phyloP scores from a whole-genome alignment of 2,888 invertebrate species.

The Melinaea marsaeus region DNA sequence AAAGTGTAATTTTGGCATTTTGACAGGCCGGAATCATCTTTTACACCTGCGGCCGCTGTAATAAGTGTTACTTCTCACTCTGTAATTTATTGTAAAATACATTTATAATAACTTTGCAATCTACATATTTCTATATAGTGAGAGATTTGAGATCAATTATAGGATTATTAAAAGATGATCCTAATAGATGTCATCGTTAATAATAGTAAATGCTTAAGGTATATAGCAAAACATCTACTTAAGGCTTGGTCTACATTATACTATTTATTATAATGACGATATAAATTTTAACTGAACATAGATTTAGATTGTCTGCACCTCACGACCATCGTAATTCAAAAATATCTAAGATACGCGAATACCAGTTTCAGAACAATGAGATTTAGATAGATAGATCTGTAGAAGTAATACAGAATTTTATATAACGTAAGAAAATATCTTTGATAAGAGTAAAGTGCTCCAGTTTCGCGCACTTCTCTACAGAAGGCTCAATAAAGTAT shows the following conservation, averaged over 20 bases:
- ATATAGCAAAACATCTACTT: conserved; percentile 38
- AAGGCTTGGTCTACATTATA: conserved; percentile 39
- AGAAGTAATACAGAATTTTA: conserved; percentile 9
- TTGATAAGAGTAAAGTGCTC: conserved; percentile 14
- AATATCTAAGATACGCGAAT: conserved; percentile 28
- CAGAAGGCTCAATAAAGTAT: conserved; percentile 74
- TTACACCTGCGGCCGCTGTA: conserved; percentile 25
- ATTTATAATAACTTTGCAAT: conserved; percentile 35
- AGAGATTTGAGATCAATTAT: too few relatives aligned
- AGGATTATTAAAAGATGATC: too few relatives aligned
- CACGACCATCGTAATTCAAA: conserved; percentile 49
- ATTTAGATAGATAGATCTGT: background rate
- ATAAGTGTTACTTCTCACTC: conserved; percentile 28
- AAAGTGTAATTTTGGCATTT: conserved; percentile 24
- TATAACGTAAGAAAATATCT: background rate
- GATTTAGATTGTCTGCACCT: conserved; percentile 41
- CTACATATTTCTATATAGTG: conserved; percentile 35
- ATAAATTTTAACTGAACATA: conserved; percentile 49
- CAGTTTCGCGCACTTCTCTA: conserved; percentile 34
- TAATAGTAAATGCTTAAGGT: conserved; percentile 18
- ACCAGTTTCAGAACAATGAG: conserved; percentile 7
- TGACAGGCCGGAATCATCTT: conserved; percentile 28
- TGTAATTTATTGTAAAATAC: conserved; percentile 34
- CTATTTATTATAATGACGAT: conserved; percentile 48
- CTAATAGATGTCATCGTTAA: background rate